These are phyloP conservation scores for Patagioenas fasciata DNA, from an alignment of 2,113 vertebrate species.

Conservation along the genomic window DNA sequence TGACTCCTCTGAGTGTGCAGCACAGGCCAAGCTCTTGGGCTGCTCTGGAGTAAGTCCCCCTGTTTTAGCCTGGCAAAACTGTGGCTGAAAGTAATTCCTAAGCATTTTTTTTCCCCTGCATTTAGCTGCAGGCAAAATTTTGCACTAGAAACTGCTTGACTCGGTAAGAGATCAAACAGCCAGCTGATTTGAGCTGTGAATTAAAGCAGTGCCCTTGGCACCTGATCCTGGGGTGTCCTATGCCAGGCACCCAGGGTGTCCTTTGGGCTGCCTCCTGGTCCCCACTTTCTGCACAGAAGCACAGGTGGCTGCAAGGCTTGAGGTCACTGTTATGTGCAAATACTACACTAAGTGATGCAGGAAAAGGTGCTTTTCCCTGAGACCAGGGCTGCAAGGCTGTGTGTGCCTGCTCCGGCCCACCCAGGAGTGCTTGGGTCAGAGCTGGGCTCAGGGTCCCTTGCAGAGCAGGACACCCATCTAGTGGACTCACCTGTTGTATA, in stretches of 20 bases:
- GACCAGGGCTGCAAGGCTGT: neutral
- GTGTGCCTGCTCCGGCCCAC: neutral
- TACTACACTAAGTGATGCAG: neutral
- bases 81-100: neutral
- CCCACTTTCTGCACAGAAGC: fast-evolving
- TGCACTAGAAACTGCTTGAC: neutral
- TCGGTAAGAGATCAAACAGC: neutral
- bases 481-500: too few relatives aligned
- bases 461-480: neutral
- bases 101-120: neutral
- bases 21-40: neutral
- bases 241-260: neutral
- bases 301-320: too few relatives aligned
- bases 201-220: neutral
- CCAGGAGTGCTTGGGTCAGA: neutral
- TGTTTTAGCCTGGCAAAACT: neutral
- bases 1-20: neutral
- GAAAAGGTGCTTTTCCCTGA: neutral
- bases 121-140: neutral
- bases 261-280: neutral
- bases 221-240: neutral
- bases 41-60: neutral
- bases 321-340: neutral
- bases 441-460: too few relatives aligned
- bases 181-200: neutral